These are phyloP conservation scores for Gymnoscelis rufifasciata DNA, from an alignment of 2,888 invertebrate genomes.

Conservation along the genomic window DNA sequence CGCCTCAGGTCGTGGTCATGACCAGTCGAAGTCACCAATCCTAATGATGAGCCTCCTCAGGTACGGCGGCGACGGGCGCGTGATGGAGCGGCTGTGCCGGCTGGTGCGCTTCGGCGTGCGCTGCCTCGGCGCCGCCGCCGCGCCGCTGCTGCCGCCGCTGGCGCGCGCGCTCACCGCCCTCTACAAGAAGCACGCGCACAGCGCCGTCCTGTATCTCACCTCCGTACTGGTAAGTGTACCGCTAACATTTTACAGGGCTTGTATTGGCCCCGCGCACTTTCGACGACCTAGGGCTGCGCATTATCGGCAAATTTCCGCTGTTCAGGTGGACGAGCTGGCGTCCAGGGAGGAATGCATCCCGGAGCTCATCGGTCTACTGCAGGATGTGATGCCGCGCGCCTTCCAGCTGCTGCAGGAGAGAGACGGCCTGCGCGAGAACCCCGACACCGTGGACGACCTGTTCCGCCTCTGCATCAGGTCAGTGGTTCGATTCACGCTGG, in stretches of 20 bases:
- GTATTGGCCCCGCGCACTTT: too few species aligned
- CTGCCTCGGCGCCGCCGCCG: constrained; percentile 86
- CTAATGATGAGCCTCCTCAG: too few species aligned
- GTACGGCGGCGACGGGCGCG: constrained; percentile 83
- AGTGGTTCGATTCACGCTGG: not conserved
- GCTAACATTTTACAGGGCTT: too few species aligned
- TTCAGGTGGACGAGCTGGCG: constrained; percentile 84
- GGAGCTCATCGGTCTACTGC: constrained; percentile 90
- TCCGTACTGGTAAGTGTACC: constrained; percentile 84
- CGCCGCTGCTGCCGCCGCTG: constrained; percentile 84
- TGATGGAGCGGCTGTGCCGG: constrained; percentile 96
- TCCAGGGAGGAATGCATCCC: constrained; percentile 80
- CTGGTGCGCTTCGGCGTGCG: constrained; percentile 90
- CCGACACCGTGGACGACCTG: constrained; percentile 98
- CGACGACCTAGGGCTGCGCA: too few species aligned
- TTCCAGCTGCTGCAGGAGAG: constrained; percentile 87
- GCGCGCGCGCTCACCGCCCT: constrained; percentile 85
- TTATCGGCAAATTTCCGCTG: too few species aligned
- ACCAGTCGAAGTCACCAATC: too few species aligned
- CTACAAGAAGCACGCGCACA: constrained; percentile 84
- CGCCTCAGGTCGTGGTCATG: too few species aligned
- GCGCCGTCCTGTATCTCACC: constrained; percentile 88
- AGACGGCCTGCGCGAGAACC: constrained; percentile 92
- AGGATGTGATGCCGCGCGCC: constrained; percentile 90
- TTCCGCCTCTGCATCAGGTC: constrained; percentile 89